Base-by-base conservation (phyloP, 2,113 vertebrate genomes). In the Macquaria ambigua region DNA sequence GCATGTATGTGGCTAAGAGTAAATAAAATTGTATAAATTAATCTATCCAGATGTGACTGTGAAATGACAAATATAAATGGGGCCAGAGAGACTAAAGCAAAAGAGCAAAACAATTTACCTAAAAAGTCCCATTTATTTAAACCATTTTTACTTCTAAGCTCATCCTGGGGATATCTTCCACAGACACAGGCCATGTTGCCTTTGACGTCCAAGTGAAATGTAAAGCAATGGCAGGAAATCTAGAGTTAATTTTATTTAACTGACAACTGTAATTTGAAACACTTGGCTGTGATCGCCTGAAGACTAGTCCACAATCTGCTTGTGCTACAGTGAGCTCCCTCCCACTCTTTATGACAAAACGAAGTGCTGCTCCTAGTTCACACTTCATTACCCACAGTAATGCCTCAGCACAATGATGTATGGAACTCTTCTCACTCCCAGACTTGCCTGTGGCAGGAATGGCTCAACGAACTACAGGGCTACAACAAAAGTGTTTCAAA, bases 361-460 rank as follows among this genome's bases (percentile, higher is more conserved):
- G 84, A 91, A 94, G 90, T 91, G 90, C 90, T 89, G 89, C 92
- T 94, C 89, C 89, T 90, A 86, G 89, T 91, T 93, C 93, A 94
- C 94, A 93, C 93, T 92, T 95, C 94, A 95, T 95, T 96, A 95
- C 91, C 93, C 87, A 74, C 93, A 71, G 93, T 95, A 96, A 95
- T 94, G 94, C 89, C 85, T 91, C 92, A 72, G 93, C 87, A 92
- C 94, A 91, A 90, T 94, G 94, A 95, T 95, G 90, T 94, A 95
- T 95, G 90, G 94, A 93, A 91, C 84, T 83, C 91, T 85, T 90
- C 87, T 92, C 88, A 90, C 86, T 93, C 83, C 59, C 86, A 93
- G 82, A 93, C 92, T 92, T 72, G 92, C 92, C 94, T 78, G 89
- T 93, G 93, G 93, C 93, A 93, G 74, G 71, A 87, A 89, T 56